Conservation (phyloP, 2,888 invertebrate genomes). For the Microplitis manilae region DNA sequence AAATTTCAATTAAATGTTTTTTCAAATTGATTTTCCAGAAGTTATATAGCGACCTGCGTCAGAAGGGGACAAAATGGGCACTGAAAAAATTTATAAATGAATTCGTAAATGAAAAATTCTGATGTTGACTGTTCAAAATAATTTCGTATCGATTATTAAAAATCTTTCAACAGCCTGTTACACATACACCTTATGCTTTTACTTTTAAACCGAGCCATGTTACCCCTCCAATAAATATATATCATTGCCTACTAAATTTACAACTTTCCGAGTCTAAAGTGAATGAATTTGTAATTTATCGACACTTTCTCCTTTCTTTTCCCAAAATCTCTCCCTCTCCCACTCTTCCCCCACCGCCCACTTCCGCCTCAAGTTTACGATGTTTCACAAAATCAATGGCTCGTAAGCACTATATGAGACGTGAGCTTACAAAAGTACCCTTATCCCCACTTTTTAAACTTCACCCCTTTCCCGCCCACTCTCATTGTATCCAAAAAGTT, state of each 20-base stretch:
- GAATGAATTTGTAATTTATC: conserved; percentile 49
- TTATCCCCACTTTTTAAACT: conserved; percentile 33
- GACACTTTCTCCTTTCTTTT: conserved; percentile 41
- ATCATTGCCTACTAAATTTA: conserved; percentile 31
- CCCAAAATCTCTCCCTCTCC: conserved; percentile 26
- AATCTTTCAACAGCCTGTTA: too few relatives aligned
- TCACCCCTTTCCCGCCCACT: not conserved
- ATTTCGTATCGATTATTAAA: too few relatives aligned
- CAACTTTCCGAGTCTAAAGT: conserved; percentile 19
- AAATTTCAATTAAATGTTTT: too few relatives aligned
- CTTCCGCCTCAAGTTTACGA: conserved; percentile 1
- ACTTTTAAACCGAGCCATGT: not conserved
- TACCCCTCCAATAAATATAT: not conserved
- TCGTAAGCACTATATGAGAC: conserved; percentile 45
- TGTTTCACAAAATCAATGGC: conserved; percentile 46
- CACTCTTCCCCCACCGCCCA: not conserved
- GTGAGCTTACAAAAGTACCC: conserved; percentile 36
- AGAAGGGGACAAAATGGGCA: too few relatives aligned
- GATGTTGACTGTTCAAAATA: too few relatives aligned
- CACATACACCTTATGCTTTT: too few relatives aligned
- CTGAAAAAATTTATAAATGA: too few relatives aligned
- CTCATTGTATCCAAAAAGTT: conserved; percentile 32
- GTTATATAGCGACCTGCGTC: too few relatives aligned
- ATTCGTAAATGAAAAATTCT: too few relatives aligned
- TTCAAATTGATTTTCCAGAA: too few relatives aligned